Evolutionary conservation across 2,113 vertebrate species (phyloP), one percentile per base, ranked within the genome.

Genomic region (Nymphicus hollandicus): DNA sequence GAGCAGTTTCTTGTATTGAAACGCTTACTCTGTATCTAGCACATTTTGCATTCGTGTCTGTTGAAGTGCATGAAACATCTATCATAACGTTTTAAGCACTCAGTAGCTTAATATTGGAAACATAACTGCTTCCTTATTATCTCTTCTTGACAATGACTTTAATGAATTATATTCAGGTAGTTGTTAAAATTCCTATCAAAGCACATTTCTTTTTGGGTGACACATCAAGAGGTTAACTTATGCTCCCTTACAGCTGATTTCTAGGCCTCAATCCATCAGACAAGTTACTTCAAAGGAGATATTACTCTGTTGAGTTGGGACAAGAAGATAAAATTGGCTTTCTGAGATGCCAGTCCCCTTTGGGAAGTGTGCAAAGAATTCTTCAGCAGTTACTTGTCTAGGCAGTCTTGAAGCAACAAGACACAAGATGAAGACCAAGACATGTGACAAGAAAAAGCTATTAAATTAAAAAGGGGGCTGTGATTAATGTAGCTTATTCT

Each of bases 1-100:
- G 88, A 96, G 52, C 68, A 91, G 88, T 91, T 93, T 86, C 88
- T 78, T 95, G 9, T 63, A 89, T 89, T 94, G 89, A 96, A 95
- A 92, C 37, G 63, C 78, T 92, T 95, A 58, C 44, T 17, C 52
- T 86, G 7, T 91, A 55, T 78, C 86, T 84, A 80, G 78, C 35
- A 81, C 86, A 82, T 94, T 95, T 94, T 84, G 73, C 85, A 81
- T 92, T 95, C 90, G 33, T 89, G 77, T 89, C 89, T 96, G 87
- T 96, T 97, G 91, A 97, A 97, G 95, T 96, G 85, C 71, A 89
- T 96, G 89, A 95, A 97, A 90, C 43, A 86, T 92, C 81, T 85
- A 74, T 94, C 87, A 73, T 92, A 93, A 95, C 86, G 74, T 95
- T 95, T 95, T 97, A 93, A 93, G 70, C 80, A 70, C 74, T 93